Percentiles rank a stretch among this genome's conserved stretches.
These are phyloP conservation scores for Rotaria sp. DNA, from an alignment of 2,888 invertebrate species.

Conservation along the genomic window DNA sequence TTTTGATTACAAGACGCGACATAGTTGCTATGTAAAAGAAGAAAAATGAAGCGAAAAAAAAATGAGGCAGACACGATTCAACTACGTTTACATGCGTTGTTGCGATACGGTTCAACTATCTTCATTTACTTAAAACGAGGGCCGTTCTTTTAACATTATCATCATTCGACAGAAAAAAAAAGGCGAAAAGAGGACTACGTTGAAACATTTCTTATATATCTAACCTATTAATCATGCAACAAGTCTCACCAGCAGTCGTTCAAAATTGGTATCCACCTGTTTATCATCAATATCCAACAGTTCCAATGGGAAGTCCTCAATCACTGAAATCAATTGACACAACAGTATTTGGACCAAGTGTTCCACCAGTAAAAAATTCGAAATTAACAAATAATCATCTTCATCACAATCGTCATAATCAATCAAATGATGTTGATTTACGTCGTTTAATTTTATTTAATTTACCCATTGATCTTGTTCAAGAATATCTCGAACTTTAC, in stretches of 20 bases:
- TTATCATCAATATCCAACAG: not conserved
- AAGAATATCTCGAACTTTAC: conserved; percentile 25
- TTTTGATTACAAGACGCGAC: not conserved
- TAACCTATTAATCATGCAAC: conserved; percentile 16
- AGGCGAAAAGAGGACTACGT: not conserved
- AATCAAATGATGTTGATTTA: not conserved
- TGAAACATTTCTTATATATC: not conserved
- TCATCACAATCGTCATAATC: no score
- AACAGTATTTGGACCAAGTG: not conserved
- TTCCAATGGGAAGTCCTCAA: not conserved
- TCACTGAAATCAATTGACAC: not conserved
- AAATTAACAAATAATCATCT: not conserved
- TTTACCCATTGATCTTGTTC: conserved; percentile 3
- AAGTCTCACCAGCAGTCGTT: not conserved
- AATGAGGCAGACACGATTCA: not conserved
- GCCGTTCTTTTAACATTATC: not conserved
- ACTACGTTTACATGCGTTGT: not conserved
- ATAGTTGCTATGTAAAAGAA: not conserved
- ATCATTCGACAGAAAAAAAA: not conserved
- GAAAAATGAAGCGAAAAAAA: conserved; percentile 6
- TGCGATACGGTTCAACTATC: conserved; percentile 15
- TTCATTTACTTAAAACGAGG: not conserved
- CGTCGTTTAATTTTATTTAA: conserved; percentile 23
- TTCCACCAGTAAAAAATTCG: not conserved
- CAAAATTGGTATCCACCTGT: not conserved